Conservation (phyloP, 2,888 invertebrate genomes). For the Auanema freiburgensis region DNA sequence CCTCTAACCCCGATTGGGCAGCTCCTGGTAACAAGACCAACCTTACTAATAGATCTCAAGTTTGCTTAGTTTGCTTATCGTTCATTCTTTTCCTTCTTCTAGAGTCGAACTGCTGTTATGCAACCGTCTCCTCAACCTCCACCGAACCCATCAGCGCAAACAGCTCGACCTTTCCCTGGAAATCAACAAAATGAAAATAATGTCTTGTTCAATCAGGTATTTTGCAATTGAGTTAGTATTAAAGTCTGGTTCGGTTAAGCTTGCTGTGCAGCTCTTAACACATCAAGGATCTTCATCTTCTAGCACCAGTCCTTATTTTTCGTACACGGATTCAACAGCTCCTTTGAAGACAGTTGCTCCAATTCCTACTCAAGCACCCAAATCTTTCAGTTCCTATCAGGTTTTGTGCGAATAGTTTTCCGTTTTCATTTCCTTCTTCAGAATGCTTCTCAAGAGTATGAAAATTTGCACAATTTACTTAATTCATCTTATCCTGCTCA, state of each 20-base stretch:
- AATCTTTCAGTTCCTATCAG: background rate
- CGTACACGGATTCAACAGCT: conserved; percentile 21
- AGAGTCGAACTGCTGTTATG: no score
- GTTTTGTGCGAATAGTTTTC: no score
- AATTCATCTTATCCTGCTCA: conserved; percentile 11
- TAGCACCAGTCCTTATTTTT: background rate
- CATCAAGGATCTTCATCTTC: conserved; percentile 24
- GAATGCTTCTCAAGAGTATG: conserved; percentile 23
- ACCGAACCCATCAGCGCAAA: no score
- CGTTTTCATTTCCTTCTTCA: conserved; percentile 9
- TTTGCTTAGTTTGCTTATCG: no score
- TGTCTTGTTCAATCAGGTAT: background rate
- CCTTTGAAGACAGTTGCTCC: background rate
- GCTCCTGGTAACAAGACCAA: no score
- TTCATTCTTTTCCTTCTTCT: no score
- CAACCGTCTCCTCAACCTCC: no score
- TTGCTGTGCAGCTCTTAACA: conserved; percentile 42
- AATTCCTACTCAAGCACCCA: conserved; percentile 4
- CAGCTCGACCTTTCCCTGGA: no score
- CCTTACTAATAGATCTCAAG: no score
- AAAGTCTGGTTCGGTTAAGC: conserved; percentile 17
- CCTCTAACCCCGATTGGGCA: no score
- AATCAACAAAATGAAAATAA: no score
- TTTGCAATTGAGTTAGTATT: no score
- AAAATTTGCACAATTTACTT: conserved; percentile 19